Conservation (phyloP, 2,113 vertebrate genomes). For the Seriola dumerili region DNA sequence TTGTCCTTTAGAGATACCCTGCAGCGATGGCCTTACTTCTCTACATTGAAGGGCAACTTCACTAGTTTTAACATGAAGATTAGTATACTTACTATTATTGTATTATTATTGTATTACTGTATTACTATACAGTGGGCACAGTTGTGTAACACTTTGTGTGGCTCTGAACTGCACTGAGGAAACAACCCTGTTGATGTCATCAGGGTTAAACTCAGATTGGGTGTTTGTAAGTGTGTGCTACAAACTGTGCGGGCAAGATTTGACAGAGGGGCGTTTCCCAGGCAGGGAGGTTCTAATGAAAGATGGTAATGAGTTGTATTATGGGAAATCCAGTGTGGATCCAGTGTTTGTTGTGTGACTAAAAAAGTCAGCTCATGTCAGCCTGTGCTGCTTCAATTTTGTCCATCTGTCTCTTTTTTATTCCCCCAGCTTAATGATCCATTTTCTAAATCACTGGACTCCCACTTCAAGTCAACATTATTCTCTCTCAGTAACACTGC, state of each 20-base stretch:
- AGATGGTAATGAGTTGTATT: conserved; percentile 2
- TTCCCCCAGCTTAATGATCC: neutral
- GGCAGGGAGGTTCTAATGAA: neutral
- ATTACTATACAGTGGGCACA: neutral
- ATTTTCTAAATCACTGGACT: too few species aligned
- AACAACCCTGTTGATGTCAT: neutral
- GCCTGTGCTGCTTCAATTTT: neutral
- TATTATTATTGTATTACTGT: too few species aligned
- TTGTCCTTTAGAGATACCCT: neutral
- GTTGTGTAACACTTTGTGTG: neutral
- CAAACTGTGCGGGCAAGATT: neutral
- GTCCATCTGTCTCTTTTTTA: neutral
- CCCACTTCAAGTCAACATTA: neutral
- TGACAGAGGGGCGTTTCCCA: neutral
- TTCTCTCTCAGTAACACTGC: neutral
- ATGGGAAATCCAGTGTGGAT: conserved; percentile 19
- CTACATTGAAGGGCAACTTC: neutral
- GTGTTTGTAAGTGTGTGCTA: neutral
- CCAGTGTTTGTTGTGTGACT: neutral
- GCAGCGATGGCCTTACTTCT: neutral
- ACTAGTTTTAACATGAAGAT: neutral
- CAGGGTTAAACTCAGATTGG: neutral
- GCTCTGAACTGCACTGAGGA: neutral
- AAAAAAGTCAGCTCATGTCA: neutral
- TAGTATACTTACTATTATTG: neutral